These are phyloP conservation scores for Eremobia ochroleuca DNA, from an alignment of 2,888 invertebrate species.

Conservation along the genomic window DNA sequence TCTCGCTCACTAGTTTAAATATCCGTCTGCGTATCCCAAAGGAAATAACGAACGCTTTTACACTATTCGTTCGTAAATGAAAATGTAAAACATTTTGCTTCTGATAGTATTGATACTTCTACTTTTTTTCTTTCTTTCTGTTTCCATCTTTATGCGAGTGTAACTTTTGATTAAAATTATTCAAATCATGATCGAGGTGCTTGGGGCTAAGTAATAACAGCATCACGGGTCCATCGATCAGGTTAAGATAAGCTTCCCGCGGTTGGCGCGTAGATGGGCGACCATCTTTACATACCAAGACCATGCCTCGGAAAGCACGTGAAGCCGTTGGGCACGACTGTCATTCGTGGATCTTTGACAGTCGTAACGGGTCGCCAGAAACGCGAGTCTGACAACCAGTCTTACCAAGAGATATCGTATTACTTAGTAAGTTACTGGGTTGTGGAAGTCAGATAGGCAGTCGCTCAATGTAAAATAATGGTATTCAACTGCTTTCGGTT, in stretches of 20 bases:
- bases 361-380: not conserved
- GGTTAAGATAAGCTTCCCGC: not conserved
- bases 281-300: not conserved
- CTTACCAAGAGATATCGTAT: not conserved
- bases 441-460: not conserved
- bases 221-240: not conserved
- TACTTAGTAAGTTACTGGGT: not conserved
- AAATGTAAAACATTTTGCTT: conserved; percentile 43
- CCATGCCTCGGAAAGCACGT: not conserved
- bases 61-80: conserved; percentile 47
- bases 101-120: conserved; percentile 37
- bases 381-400: not conserved
- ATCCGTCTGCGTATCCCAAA: conserved; percentile 45
- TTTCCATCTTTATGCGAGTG: not conserved
- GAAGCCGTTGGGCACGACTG: not conserved
- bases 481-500: not conserved
- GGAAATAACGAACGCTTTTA: conserved; percentile 55
- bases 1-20: conserved; percentile 58
- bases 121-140: not conserved
- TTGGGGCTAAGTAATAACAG: not conserved
- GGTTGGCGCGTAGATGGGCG: not conserved
- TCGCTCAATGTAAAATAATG: not conserved
- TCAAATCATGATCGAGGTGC: not conserved
- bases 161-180: conserved; percentile 6
- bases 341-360: not conserved